A percentile compares a stretch with the other conserved stretches of the same genome.
These are phyloP conservation scores for Dipodomys stephensi DNA, from an alignment of 2,113 vertebrate genomes.

Conservation along the genomic window DNA sequence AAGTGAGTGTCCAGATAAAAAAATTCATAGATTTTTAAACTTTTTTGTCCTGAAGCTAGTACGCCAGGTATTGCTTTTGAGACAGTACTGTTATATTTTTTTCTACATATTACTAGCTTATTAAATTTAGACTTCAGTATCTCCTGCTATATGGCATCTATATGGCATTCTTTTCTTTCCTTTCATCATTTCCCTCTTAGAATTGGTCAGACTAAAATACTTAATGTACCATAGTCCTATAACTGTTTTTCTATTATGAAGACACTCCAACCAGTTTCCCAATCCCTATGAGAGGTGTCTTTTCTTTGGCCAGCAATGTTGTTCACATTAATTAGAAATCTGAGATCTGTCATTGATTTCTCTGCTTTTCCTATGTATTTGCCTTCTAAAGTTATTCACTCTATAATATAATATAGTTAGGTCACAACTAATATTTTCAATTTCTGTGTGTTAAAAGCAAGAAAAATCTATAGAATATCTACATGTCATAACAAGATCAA, in stretches of 20 bases:
- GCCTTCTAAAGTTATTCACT: too few relatives aligned
- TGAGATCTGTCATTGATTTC: neutral
- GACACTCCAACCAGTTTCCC: neutral
- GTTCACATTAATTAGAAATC: neutral
- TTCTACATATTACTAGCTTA: neutral
- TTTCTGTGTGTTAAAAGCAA: neutral
- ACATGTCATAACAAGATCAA: neutral
- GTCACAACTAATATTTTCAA: neutral
- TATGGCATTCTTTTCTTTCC: neutral
- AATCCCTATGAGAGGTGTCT: fast-evolving
- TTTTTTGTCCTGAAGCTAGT: neutral
- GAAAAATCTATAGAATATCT: neutral
- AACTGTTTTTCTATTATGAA: neutral
- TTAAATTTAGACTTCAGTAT: neutral
- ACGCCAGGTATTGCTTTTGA: neutral
- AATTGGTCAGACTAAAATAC: neutral
- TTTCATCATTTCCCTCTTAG: neutral
- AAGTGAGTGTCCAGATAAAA: neutral
- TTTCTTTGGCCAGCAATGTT: neutral
- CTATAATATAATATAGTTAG: neutral
- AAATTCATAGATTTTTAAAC: neutral
- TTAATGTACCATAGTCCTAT: neutral
- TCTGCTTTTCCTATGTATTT: neutral
- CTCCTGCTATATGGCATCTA: neutral
- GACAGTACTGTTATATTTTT: neutral